Conservation (phyloP, 1,140 invertebrate genomes). For the Hydropsyche tenuis region DNA sequence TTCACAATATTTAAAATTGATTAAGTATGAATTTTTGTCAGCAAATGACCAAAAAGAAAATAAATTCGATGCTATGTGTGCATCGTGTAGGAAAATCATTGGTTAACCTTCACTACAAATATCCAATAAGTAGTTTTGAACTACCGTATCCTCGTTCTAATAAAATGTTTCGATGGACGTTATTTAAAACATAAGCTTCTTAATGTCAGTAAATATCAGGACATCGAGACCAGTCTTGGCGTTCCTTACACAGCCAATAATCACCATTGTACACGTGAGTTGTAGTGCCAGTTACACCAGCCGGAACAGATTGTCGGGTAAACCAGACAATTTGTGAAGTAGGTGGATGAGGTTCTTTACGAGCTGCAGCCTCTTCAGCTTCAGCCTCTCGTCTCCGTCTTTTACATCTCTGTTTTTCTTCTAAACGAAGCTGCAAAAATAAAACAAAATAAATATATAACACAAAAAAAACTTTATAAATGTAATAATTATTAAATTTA, state of each 20-base stretch:
- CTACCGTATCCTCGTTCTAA: too few relatives aligned
- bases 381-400: constrained; percentile 78
- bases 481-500: too few relatives aligned
- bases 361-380: constrained; percentile 76
- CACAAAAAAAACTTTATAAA: too few relatives aligned
- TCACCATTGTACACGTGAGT: constrained; percentile 86
- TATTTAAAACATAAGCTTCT: not conserved
- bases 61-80: too few relatives aligned
- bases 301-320: constrained; percentile 62
- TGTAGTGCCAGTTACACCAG: constrained; percentile 67
- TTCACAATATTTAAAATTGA: too few relatives aligned
- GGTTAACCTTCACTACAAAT: too few relatives aligned
- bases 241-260: constrained; percentile 94
- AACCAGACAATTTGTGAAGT: constrained; percentile 95
- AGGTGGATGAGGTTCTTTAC: constrained; percentile 75
- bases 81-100: too few relatives aligned
- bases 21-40: too few relatives aligned
- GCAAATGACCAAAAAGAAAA: too few relatives aligned
- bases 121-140: too few relatives aligned
- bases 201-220: constrained; percentile 86
- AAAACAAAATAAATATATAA: too few relatives aligned
- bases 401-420: constrained; percentile 90
- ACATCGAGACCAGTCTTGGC: constrained; percentile 88
- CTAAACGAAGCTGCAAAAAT: constrained; percentile 69
- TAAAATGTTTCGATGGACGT: not conserved